Evolutionary conservation across 2,888 invertebrate species (phyloP), one percentile per base, ranked within the genome.

Genomic region (Didymodactylos carnosus): DNA sequence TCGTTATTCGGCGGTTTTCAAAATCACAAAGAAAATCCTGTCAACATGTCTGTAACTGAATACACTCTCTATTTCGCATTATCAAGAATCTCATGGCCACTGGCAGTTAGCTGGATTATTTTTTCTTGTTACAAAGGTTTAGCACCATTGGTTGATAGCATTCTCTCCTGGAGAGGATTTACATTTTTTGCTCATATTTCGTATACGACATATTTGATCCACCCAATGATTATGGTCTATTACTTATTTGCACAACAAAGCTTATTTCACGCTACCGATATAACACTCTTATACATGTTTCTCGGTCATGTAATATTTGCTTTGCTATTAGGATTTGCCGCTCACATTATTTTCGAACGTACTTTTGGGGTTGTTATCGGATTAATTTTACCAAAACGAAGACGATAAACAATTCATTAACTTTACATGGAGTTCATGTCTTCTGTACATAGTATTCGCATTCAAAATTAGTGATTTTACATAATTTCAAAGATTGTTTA

Each of bases 151-250:
- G 51, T 75, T n/a, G 62, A 75, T 46, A 71, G 23, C 39, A 41
- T 75, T 23, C 41, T 75, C 19, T 75, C 75, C 14, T 41, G 46
- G 25, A 53, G 71, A 69, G 69, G 49, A 19, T 75, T 49, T 40
- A 69, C 71, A 13, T 62, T 71, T 19, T 69, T 75, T 39, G 71
- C 69, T 39, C 35, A 71, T 39, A 43, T 69, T 4, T 71, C 71
- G 5, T 75, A 75, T 43, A 62, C 62, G 29, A 71, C 72, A n/a
- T 75, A 75, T 62, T 49, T 75, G 23, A 69, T 75, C 25, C 75
- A 75, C 72, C 75, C 75, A 40, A 46, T 72, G 11, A 27, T 75
- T 16, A 75, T 75, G 75, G 43, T 43, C 6, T 29, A 39, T 13
- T 72, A 75, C 25, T 46, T 71, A 35, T 75, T 43, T 69, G 14